phyloP scores from a whole-genome alignment of 2,113 vertebrate genomes.

The Urocolius indicus region DNA sequence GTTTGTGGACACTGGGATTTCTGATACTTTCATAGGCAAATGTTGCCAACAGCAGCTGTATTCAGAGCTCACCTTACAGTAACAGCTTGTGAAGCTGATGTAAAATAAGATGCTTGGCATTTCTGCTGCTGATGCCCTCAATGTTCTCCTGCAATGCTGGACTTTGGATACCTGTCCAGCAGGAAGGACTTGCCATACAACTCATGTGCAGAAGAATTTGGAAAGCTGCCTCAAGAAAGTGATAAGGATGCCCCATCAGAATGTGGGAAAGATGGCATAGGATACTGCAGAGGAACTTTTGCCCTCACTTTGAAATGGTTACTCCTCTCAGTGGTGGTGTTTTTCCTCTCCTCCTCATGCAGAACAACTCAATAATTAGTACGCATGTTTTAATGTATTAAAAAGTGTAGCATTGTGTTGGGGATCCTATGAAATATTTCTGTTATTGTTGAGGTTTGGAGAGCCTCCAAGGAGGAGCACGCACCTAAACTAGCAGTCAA shows the following conservation, averaged over 20 bases:
- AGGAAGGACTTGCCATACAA: background rate
- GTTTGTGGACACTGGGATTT: background rate
- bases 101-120: background rate
- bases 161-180: background rate
- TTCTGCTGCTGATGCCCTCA: background rate
- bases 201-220: background rate
- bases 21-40: background rate
- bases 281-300: background rate
- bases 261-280: background rate
- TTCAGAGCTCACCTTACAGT: background rate
- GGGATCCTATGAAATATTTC: background rate
- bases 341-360: background rate
- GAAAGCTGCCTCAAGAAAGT: background rate
- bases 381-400: background rate
- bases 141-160: background rate
- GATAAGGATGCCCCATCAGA: background rate
- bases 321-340: background rate
- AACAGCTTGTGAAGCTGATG: background rate
- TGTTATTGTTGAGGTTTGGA: background rate
- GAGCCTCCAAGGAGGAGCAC: background rate
- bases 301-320: background rate
- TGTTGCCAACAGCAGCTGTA: background rate
- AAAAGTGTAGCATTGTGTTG: background rate
- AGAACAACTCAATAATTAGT: background rate
- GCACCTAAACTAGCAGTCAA: background rate